Conservation (phyloP, 2,113 vertebrate genomes). For the Scophthalmus maximus region DNA sequence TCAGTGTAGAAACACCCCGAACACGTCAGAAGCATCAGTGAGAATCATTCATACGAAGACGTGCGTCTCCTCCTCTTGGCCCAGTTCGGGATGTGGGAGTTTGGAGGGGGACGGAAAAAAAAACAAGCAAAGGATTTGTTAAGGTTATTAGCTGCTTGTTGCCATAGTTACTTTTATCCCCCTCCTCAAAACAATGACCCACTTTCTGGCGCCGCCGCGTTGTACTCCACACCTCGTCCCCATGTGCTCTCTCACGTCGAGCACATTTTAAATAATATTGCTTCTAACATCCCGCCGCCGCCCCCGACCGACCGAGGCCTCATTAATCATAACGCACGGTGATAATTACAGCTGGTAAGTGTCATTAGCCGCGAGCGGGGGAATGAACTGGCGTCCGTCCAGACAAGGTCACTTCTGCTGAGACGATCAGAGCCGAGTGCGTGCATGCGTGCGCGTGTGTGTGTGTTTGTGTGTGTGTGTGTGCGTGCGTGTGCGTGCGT, state of each 20-base stretch:
- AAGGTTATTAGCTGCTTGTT: constrained; percentile 4
- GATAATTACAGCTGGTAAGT: constrained; percentile 48
- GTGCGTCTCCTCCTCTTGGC: background rate
- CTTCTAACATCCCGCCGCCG: constrained; percentile 10
- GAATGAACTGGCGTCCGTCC: constrained; percentile 50
- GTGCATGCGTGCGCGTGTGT: background rate
- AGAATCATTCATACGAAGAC: background rate
- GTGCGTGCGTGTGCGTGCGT: background rate
- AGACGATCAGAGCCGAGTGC: constrained; percentile 2
- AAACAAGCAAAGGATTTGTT: background rate
- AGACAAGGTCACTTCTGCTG: constrained; percentile 53
- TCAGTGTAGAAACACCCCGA: too few relatives aligned
- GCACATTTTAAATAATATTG: constrained; percentile 48
- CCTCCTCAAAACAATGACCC: constrained; percentile 21
- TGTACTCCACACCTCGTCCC: constrained; percentile 6
- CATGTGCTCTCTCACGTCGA: constrained; percentile 7
- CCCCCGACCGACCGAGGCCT: constrained; percentile 5
- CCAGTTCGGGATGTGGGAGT: constrained; percentile 20
- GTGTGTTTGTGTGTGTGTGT: background rate
- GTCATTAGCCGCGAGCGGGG: constrained; percentile 50
- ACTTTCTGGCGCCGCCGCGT: background rate
- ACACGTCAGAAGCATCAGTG: background rate
- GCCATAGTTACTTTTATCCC: constrained; percentile 7
- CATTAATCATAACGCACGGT: constrained; percentile 53
- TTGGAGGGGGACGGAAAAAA: constrained; percentile 9